These are phyloP conservation scores for Auanema freiburgensis DNA, from an alignment of 2,888 invertebrate genomes.

Conservation along the genomic window DNA sequence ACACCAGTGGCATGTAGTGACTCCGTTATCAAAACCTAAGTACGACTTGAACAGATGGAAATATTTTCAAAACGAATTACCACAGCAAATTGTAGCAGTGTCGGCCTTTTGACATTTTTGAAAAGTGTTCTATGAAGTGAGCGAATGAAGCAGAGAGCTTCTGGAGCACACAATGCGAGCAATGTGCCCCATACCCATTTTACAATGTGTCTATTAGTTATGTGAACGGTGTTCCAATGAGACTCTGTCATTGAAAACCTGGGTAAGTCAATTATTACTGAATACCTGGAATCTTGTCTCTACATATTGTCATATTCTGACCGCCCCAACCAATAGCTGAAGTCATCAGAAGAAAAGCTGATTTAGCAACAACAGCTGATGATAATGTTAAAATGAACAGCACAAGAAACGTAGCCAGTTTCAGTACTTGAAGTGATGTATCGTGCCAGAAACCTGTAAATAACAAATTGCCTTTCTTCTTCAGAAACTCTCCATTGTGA, in stretches of 20 bases:
- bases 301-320: conserved; percentile 61
- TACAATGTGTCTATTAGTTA: conserved; percentile 58
- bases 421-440: conserved; percentile 62
- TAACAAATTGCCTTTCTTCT: too few relatives aligned
- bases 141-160: conserved; percentile 64
- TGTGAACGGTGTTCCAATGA: conserved; percentile 50
- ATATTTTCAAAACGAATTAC: conserved; percentile 27
- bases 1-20: conserved; percentile 85
- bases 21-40: conserved; percentile 78
- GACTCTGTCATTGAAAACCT: conserved; percentile 54
- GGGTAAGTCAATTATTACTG: background rate
- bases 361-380: conserved; percentile 56
- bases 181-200: conserved; percentile 67
- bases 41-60: conserved; percentile 14
- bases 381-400: conserved; percentile 56
- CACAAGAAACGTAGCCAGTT: conserved; percentile 62
- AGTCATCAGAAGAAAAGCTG: conserved; percentile 63
- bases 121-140: conserved; percentile 66
- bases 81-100: conserved; percentile 54
- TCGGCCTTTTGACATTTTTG: conserved; percentile 61
- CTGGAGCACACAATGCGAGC: conserved; percentile 65
- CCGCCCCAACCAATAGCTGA: conserved; percentile 62
- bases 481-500: too few relatives aligned
- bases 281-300: conserved; percentile 53
- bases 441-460: conserved; percentile 62